Evolutionary conservation across 2,888 invertebrate genomes (phyloP), one percentile per base, ranked within the genome.

Genomic region (Trissoscelio sp.): DNA sequence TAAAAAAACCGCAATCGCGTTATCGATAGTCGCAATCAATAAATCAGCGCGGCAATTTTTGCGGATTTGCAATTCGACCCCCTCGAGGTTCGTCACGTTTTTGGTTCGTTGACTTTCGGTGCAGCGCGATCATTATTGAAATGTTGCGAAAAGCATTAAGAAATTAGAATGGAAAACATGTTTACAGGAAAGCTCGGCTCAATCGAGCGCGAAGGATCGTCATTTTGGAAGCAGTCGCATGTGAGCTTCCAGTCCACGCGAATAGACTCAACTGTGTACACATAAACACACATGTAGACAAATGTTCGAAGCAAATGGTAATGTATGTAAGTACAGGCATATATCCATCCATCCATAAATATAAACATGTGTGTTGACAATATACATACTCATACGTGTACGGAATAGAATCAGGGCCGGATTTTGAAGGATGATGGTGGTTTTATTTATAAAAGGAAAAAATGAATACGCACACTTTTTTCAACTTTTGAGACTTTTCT

Each of bases 121-220:
- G 5, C 9, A n/a, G 39, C 22, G 14, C 22, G 7, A 42, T 74
- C 46, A 66, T 75, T 75, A 66, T 34, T 39, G 66, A 53, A 58
- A 66, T 39, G 55, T 46, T 16, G 48, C 28, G 44, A 48, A 28
- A 55, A 39, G 58, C 74, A 75, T 66, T 75, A 75, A 75, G 74
- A 75, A 66, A 66, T 75, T 75, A 75, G 66, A 75, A 75, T 75
- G 57, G 48, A 75, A 75, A 75, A 66, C 74, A 66, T 75, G 74
- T 75, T 66, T 75, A 66, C 74, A 37, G 66, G 58, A 39, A 75
- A 75, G 74, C 66, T 57, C 48, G 57, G 58, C 48, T 58, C 66
- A 64, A 74, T 74, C 74, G 57, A 66, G 74, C 64, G 64, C 57
- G 64, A 74, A 66, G 74, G 46, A 74, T 74, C 74, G 74, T 74